A percentile compares a stretch with the other conserved stretches of the same genome.
Evolutionary conservation across 2,113 vertebrate genomes (phyloP).

Genomic region (Grantiella picta): DNA sequence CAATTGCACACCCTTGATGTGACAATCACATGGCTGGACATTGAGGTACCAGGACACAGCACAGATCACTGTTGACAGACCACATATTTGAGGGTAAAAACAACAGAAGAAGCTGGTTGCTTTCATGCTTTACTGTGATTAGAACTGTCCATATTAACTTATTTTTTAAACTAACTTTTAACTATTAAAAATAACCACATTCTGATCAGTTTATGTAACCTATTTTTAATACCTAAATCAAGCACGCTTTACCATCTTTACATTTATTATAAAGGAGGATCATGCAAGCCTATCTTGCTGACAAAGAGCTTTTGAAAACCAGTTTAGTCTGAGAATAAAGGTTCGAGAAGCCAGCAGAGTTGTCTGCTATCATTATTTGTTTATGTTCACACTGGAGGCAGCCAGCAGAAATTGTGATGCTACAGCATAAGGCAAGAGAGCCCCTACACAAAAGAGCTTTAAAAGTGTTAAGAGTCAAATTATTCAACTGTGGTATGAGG

Average conservation of each 20-base stretch:
- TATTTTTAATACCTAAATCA: background rate
- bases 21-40: background rate
- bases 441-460: background rate
- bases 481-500: background rate
- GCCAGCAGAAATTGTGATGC: background rate
- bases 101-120: background rate
- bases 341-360: background rate
- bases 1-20: fast-evolving
- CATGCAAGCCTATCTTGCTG: background rate
- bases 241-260: background rate
- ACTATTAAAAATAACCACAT: background rate
- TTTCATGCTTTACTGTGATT: background rate
- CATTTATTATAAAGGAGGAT: background rate
- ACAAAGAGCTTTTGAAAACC: background rate
- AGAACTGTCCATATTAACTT: background rate
- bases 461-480: background rate
- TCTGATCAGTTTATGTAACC: background rate
- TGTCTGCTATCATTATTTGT: background rate
- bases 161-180: background rate
- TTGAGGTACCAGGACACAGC: background rate
- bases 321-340: background rate
- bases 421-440: background rate
- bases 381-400: background rate
- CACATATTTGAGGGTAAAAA: background rate
- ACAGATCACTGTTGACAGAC: fast-evolving